A percentile compares a stretch with the other conserved stretches of the same genome.
phyloP scores from a whole-genome alignment of 2,888 invertebrate species.

The Hoplodrina blanda region DNA sequence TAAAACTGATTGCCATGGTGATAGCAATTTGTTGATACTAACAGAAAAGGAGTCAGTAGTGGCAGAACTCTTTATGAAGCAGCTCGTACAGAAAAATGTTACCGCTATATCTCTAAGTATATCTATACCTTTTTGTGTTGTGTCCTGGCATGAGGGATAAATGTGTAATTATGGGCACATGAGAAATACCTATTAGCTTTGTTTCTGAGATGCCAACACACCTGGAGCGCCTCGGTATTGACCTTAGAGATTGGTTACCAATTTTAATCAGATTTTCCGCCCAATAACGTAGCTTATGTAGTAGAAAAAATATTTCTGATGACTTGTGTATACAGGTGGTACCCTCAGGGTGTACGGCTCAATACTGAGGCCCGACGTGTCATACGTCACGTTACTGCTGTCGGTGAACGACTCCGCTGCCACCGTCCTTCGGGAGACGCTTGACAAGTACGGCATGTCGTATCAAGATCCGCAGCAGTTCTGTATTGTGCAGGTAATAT shows the following conservation, averaged over 20 bases:
- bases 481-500: slow-evolving; percentile 97
- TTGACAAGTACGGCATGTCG: slow-evolving; percentile 98
- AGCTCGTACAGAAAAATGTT: not conserved
- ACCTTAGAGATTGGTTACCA: not conserved
- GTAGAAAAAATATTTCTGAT: not conserved
- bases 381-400: slow-evolving; percentile 98
- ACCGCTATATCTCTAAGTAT: too few species aligned
- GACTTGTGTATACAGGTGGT: slow-evolving; percentile 91
- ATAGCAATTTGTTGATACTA: slow-evolving; percentile 12
- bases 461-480: slow-evolving; percentile 97
- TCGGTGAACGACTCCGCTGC: slow-evolving; percentile 98
- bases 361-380: slow-evolving; percentile 98
- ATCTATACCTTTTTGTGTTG: not conserved
- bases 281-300: too few species aligned
- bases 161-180: not conserved
- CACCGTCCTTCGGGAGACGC: slow-evolving; percentile 98
- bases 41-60: slow-evolving; percentile 7
- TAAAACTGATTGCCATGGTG: slow-evolving; percentile 31
- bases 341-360: slow-evolving; percentile 99
- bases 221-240: too few species aligned
- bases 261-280: not conserved
- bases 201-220: not conserved
- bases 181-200: too few species aligned
- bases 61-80: not conserved
- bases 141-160: not conserved